These are phyloP conservation scores for Urocolius indicus DNA, from an alignment of 2,113 vertebrate genomes.

Conservation along the genomic window DNA sequence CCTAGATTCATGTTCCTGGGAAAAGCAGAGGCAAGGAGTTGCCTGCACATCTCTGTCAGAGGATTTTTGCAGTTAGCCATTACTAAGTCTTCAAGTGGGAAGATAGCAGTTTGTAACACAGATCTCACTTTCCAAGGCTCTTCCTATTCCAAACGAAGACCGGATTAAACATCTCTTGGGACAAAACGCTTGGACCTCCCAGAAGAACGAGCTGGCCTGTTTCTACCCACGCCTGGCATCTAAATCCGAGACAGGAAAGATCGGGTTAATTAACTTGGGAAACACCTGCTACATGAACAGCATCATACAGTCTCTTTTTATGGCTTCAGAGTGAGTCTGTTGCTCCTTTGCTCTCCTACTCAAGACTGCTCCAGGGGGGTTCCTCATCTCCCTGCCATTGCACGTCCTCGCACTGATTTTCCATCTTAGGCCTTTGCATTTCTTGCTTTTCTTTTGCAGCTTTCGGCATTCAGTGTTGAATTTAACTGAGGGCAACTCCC, in stretches of 20 bases:
- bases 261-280: constrained; percentile 84
- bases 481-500: constrained; percentile 80
- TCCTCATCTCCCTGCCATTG: background rate
- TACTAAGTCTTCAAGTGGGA: background rate
- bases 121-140: constrained; percentile 66
- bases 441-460: constrained; percentile 64
- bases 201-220: constrained; percentile 80
- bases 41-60: background rate
- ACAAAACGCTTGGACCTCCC: constrained; percentile 84
- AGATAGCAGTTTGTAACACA: background rate
- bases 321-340: constrained; percentile 84
- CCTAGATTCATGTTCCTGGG: background rate
- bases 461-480: constrained; percentile 83
- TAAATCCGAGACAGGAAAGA: constrained; percentile 85
- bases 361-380: background rate
- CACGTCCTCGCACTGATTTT: background rate
- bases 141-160: constrained; percentile 83
- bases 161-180: constrained; percentile 83
- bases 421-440: background rate
- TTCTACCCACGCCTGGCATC: constrained; percentile 81
- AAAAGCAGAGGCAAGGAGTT: background rate
- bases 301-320: constrained; percentile 85
- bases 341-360: background rate
- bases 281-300: constrained; percentile 90
- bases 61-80: background rate